phyloP scores from a whole-genome alignment of 2,888 invertebrate species.

The Oligia latruncula region DNA sequence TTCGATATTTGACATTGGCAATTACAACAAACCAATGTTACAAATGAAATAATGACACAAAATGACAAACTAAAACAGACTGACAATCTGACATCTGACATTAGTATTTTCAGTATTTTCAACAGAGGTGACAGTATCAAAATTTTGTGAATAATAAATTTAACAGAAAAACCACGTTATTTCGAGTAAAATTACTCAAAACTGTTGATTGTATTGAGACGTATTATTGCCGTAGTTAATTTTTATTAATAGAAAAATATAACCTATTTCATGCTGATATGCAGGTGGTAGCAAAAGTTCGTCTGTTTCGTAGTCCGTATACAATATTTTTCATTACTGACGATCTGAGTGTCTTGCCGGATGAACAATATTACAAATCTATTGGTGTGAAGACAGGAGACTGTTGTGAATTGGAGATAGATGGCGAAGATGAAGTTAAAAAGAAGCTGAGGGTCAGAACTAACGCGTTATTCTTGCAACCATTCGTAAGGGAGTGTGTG shows the following conservation, averaged over 20 bases:
- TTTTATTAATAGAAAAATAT: conserved; percentile 36
- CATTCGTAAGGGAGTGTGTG: conserved; percentile 81
- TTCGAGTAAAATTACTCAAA: conserved; percentile 16
- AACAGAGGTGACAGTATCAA: conserved; percentile 1
- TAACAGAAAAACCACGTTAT: conserved; percentile 16
- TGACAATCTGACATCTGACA: conserved; percentile 3
- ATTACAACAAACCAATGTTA: no score
- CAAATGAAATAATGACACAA: no score
- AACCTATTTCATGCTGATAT: conserved; percentile 79
- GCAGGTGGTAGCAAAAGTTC: conserved; percentile 80
- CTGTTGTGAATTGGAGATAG: conserved; percentile 68
- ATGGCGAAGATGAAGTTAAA: conserved; percentile 60
- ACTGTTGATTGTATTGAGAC: conserved; percentile 9
- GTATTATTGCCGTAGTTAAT: background rate
- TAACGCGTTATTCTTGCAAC: conserved; percentile 80
- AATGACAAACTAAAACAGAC: no score
- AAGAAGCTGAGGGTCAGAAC: conserved; percentile 72
- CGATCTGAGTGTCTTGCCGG: conserved; percentile 74
- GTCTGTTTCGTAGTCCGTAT: conserved; percentile 77
- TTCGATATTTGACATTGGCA: background rate
- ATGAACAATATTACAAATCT: conserved; percentile 73
- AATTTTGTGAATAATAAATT: conserved; percentile 32
- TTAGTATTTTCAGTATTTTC: conserved; percentile 10
- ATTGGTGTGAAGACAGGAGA: conserved; percentile 77
- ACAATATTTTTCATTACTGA: conserved; percentile 80